A percentile compares a stretch with the other conserved stretches of the same genome.
These are phyloP conservation scores for Ectropis grisescens DNA, from an alignment of 1,140 invertebrate genomes.

Conservation along the genomic window DNA sequence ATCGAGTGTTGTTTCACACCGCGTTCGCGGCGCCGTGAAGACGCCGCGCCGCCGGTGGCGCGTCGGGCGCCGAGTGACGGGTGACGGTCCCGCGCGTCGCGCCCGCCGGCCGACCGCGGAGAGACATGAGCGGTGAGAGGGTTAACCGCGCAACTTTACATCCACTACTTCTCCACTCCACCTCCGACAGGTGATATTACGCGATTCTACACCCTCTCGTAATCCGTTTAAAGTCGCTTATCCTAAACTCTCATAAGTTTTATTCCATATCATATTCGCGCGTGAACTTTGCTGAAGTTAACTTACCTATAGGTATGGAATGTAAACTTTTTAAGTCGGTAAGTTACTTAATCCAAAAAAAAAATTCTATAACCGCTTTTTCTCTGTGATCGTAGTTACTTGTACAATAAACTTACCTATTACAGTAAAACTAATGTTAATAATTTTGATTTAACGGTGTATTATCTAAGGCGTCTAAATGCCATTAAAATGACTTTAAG, in stretches of 20 bases:
- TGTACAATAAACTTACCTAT: no score
- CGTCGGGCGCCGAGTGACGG: constrained; percentile 16
- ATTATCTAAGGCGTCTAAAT: no score
- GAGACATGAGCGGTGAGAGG: constrained; percentile 28
- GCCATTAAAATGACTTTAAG: no score
- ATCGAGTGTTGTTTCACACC: constrained; percentile 40
- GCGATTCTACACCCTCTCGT: constrained; percentile 22
- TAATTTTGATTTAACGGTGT: no score
- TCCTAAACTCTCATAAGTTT: constrained; percentile 9
- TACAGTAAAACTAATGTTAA: no score
- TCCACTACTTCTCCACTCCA: constrained; percentile 37
- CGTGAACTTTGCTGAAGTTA: no score
- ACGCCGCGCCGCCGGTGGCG: constrained; percentile 17
- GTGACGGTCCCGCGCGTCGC: constrained; percentile 5
- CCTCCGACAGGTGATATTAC: constrained; percentile 21
- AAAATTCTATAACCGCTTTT: no score
- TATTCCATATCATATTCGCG: constrained; percentile 1
- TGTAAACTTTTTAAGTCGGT: no score
- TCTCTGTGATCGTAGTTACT: no score
- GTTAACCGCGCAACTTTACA: constrained; percentile 44
- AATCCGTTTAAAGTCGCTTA: constrained; percentile 16
- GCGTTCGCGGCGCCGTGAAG: constrained; percentile 39
- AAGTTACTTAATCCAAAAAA: no score
- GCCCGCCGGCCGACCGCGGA: constrained; percentile 14
- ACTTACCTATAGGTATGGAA: no score